Percentiles rank a stretch among this genome's conserved stretches.
These are phyloP conservation scores for Dasypogon diadema DNA, from an alignment of 2,888 invertebrate species.

Conservation along the genomic window DNA sequence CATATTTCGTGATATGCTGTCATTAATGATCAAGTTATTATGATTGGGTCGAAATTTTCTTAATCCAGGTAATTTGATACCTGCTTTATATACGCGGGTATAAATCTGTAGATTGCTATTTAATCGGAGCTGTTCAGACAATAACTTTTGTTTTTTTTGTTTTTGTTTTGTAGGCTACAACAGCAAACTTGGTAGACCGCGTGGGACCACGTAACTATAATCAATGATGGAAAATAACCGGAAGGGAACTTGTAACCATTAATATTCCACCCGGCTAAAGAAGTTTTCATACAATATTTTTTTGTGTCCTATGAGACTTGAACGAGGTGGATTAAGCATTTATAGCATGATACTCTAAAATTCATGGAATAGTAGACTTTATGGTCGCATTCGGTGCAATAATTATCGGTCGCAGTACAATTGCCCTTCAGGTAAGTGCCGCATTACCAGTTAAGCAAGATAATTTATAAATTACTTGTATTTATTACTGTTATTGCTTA, in stretches of 20 bases:
- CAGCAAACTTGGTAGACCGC: conserved; percentile 30
- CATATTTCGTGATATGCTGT: conserved; percentile 42
- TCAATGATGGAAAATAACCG: not conserved
- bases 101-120: conserved; percentile 19
- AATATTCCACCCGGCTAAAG: conserved; percentile 10
- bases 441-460: too few species aligned
- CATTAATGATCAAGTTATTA: conserved; percentile 53
- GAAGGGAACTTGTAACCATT: conserved; percentile 17
- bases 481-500: too few species aligned
- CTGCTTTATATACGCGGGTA: conserved; percentile 26
- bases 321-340: too few species aligned
- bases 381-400: too few species aligned
- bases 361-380: too few species aligned
- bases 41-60: conserved; percentile 50
- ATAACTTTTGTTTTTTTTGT: not conserved
- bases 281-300: not conserved
- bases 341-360: too few species aligned
- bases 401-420: too few species aligned
- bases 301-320: not conserved
- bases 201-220: conserved; percentile 20
- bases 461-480: too few species aligned
- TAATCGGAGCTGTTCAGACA: conserved; percentile 32
- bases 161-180: not conserved
- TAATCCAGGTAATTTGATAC: conserved; percentile 53
- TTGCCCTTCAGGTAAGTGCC: too few species aligned